These are phyloP conservation scores for Hypocryptadius cinnamomeus DNA, from an alignment of 2,113 vertebrate species.

Conservation along the genomic window DNA sequence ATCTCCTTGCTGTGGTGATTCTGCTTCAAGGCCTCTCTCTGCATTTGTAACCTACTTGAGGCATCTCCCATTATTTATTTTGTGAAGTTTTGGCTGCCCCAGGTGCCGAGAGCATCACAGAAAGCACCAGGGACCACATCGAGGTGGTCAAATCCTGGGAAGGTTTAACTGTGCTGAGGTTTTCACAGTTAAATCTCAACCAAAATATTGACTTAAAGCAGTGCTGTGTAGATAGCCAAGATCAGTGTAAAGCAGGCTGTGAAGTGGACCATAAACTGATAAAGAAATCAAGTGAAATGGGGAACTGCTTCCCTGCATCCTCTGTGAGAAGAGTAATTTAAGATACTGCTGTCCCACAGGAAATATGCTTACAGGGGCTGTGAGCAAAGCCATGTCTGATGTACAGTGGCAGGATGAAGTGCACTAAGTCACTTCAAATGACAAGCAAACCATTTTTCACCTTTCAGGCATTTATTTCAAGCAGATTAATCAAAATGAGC, in stretches of 20 bases:
- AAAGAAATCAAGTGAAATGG: neutral
- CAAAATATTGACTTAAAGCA: neutral
- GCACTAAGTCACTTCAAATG: neutral
- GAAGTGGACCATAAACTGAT: neutral
- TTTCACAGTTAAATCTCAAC: neutral
- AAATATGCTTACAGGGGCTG: neutral
- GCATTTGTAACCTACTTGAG: neutral
- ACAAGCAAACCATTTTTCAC: neutral
- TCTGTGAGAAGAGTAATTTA: neutral
- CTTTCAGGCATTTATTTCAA: neutral
- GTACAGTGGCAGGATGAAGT: neutral
- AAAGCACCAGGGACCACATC: accelerated
- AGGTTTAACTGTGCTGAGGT: neutral
- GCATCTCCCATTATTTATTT: neutral
- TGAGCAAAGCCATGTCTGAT: neutral
- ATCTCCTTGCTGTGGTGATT: accelerated
- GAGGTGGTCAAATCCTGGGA: neutral
- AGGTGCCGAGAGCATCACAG: accelerated
- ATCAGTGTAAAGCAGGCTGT: neutral
- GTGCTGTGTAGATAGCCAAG: neutral
- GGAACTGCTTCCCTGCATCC: neutral
- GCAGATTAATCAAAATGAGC: neutral
- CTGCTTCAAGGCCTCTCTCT: neutral
- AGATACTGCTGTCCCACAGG: neutral
- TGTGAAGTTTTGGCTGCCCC: neutral